A percentile compares a stretch with the other conserved stretches of the same genome.
phyloP scores from a whole-genome alignment of 2,888 invertebrate species.

The Thymelicus lineola region DNA sequence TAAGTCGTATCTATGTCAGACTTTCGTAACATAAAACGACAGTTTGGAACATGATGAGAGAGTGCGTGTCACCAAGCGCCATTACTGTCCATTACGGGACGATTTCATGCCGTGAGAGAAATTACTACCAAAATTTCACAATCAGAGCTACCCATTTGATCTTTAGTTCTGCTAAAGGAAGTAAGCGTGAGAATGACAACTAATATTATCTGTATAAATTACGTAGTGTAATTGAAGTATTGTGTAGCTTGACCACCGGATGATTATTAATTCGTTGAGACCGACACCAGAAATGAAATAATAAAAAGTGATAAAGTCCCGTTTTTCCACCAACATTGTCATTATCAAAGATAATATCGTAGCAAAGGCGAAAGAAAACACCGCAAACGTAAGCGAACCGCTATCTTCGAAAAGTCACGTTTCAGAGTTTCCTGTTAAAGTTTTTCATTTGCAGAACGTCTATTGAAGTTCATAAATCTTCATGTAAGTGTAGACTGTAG shows the following conservation, averaged over 20 bases:
- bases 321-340: background rate
- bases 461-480: background rate
- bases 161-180: conserved; percentile 34
- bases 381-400: conserved; percentile 26
- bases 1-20: conserved; percentile 5
- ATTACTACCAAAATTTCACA: conserved; percentile 39
- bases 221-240: background rate
- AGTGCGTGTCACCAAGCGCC: conserved; percentile 50
- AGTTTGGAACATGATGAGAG: conserved; percentile 41
- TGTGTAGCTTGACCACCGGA: background rate
- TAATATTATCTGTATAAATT: conserved; percentile 20
- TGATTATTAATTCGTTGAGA: too few relatives aligned
- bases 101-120: conserved; percentile 46
- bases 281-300: too few relatives aligned
- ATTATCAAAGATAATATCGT: conserved; percentile 1
- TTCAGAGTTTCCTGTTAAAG: conserved; percentile 13
- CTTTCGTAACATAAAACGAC: conserved; percentile 35
- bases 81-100: conserved; percentile 54
- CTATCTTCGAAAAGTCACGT: conserved; percentile 34
- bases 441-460: background rate
- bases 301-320: too few relatives aligned
- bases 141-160: conserved; percentile 32
- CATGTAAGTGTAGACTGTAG: too few relatives aligned
- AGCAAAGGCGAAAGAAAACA: conserved; percentile 26
- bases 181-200: conserved; percentile 28